phyloP scores from a whole-genome alignment of 1,140 invertebrate species.

The Temnothorax longispinosus region DNA sequence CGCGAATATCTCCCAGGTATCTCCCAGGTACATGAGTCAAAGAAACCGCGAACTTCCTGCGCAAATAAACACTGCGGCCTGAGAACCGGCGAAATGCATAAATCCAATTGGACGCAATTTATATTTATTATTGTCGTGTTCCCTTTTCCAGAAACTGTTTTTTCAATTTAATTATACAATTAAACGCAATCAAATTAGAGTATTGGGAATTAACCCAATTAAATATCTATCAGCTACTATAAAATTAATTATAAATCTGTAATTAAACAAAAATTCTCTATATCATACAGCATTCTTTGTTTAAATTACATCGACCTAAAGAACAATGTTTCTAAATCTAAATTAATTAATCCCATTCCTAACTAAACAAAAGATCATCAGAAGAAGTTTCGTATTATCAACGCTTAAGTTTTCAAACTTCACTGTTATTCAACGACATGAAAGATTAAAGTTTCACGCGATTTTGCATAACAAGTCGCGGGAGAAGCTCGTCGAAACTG shows the following conservation, averaged over 20 bases:
- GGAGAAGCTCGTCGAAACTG: background rate
- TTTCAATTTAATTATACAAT: background rate
- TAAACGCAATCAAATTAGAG: background rate
- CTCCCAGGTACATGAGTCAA: background rate
- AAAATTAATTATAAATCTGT: slow-evolving; percentile 1
- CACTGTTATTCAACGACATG: background rate
- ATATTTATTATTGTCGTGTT: background rate
- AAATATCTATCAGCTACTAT: background rate
- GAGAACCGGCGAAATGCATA: background rate
- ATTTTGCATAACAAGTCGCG: background rate
- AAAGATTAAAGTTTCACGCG: background rate
- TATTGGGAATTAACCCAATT: background rate
- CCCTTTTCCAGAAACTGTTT: background rate
- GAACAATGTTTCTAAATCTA: background rate
- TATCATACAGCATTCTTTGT: background rate
- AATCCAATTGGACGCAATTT: background rate
- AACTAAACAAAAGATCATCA: background rate
- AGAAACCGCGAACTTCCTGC: slow-evolving; percentile 33
- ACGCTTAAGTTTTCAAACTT: background rate
- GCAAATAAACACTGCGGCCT: slow-evolving; percentile 18
- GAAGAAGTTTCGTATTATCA: background rate
- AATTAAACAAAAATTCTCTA: background rate
- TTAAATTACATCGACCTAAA: background rate
- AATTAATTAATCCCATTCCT: background rate
- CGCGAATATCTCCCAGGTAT: background rate